Evolutionary conservation across 2,888 invertebrate species (phyloP).

Genomic region (Aquatica leii): DNA sequence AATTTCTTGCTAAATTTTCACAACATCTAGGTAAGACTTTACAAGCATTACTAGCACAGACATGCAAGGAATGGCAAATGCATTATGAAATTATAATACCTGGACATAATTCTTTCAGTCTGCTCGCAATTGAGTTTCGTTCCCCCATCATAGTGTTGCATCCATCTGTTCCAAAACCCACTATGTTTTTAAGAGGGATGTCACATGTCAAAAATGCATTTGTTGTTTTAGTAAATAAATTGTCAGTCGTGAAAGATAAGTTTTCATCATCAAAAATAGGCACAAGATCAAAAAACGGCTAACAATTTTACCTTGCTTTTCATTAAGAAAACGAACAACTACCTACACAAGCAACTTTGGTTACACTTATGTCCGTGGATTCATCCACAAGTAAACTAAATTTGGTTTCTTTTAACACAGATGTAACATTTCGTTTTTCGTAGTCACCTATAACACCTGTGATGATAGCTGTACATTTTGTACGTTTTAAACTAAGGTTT

Average conservation of each 20-base stretch:
- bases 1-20: neutral
- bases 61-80: neutral
- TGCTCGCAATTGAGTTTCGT: neutral
- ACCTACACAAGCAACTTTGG: too few relatives aligned
- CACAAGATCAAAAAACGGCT: neutral
- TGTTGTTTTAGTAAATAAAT: neutral
- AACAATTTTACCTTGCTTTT: neutral
- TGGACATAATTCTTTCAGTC: neutral
- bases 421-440: neutral
- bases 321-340: too few relatives aligned
- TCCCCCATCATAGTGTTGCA: neutral
- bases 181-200: neutral
- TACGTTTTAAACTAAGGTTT: neutral
- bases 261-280: neutral
- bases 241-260: neutral
- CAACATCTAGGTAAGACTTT: neutral
- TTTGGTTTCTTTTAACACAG: neutral
- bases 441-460: neutral
- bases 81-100: neutral
- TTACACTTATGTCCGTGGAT: neutral
- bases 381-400: neutral
- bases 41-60: constrained; percentile 14
- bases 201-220: neutral
- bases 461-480: neutral
- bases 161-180: neutral